Conservation (phyloP, 1,140 invertebrate species). For the Copidosoma floridanum region DNA sequence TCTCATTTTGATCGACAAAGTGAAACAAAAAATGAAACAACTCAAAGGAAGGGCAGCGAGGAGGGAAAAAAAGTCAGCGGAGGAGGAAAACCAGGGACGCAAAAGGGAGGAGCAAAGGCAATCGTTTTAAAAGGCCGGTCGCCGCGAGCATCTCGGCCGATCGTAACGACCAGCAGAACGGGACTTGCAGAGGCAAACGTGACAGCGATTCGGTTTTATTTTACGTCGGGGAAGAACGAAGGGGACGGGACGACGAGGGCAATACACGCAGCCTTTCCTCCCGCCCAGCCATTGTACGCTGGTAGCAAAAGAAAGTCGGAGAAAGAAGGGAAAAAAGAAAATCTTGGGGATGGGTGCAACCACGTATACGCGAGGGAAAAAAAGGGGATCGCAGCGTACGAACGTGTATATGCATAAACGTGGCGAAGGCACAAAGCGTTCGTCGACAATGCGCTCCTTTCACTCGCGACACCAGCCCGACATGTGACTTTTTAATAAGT, state of each 20-base stretch:
- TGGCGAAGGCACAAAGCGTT: too few relatives aligned
- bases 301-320: too few relatives aligned
- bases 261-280: neutral
- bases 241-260: neutral
- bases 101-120: conserved; percentile 27
- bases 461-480: neutral
- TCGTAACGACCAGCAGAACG: conserved; percentile 9
- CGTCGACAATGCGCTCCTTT: too few relatives aligned
- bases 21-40: neutral
- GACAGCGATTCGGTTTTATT: conserved; percentile 23
- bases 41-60: conserved; percentile 12
- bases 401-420: neutral
- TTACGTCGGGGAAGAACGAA: neutral
- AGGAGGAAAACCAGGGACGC: conserved; percentile 15
- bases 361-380: too few relatives aligned
- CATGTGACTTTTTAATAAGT: conserved; percentile 8
- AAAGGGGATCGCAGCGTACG: too few relatives aligned
- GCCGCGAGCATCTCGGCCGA: neutral
- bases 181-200: conserved; percentile 11
- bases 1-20: too few relatives aligned
- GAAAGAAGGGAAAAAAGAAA: too few relatives aligned
- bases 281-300: too few relatives aligned
- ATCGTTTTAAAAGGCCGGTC: conserved; percentile 19
- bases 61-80: conserved; percentile 1
- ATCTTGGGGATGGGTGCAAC: too few relatives aligned